Base-by-base conservation (phyloP, 2,113 vertebrate genomes). In the Chrysemys picta region DNA sequence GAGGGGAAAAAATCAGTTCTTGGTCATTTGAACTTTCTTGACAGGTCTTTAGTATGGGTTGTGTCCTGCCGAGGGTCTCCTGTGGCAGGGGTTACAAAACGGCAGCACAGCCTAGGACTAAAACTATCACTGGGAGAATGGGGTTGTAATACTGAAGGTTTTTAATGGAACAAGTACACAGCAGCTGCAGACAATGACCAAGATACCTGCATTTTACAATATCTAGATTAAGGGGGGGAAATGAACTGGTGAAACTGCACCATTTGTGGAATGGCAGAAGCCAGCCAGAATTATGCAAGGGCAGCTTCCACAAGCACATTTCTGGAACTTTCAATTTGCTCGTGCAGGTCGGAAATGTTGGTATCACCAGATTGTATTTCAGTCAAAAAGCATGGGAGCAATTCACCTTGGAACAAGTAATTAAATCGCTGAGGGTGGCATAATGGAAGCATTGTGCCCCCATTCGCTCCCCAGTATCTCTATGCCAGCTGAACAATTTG, bases 301-400 rank as follows among this genome's bases (percentile, higher is more conserved):
- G 75, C 50, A 96, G 52, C 52, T 38, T 54, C 52, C 17, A 54
- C 35, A n/a, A 81, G 35, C 19, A 24, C 53, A 38, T 38, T 25
- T 22, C n/a, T 16, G 80, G 42, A 90, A 79, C 27, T 78, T 90
- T 8, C 29, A 57, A 5, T 69, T 59, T n/a, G 49, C 49, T 96
- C 17, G 49, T 25, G 81, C 19, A 27, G 47, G 45, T 14, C 78
- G 80, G 35, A 94, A 86, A 47, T 0, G 0, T 4, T 24, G 29
- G 14, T 10, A 89, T 54, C 7, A n/a, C 31, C n/a, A n/a, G 1
- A 76, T 22, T 59, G 25, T 59, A 59, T 59, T 59, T 69, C 65
- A n/a, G 5, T 21, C 65, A 69, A 38, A 69, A 69, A 62, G 59
- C 57, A 59, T 27, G 27, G 24, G 21, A 31, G n/a, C 59, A 89